Base-by-base conservation (phyloP, 2,797 vertebrate genomes). In the Gymnoscopelus microlampas region DNA sequence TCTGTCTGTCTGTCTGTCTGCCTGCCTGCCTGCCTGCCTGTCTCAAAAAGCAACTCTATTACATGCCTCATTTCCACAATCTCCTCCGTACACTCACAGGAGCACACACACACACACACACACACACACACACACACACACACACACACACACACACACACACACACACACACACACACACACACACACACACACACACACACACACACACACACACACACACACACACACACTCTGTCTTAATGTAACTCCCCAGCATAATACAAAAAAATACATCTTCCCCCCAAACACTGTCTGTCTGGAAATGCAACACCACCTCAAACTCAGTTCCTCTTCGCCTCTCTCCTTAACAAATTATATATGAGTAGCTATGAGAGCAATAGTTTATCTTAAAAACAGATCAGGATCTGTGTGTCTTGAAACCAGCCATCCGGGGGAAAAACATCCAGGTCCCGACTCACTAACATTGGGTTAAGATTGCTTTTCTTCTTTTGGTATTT, bases 21-120 rank as follows among this genome's bases (percentile, higher is more conserved):
- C n/a, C 19, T 19, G 19, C 1, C 19, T 19, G 19, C 1, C 19
- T 19, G 19, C 19, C 60, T 19, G 3, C 0, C 24, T 48, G 63
- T 58, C 70, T 55, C n/a, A 62, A 54, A 14, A 8, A 10, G 29
- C 67, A 68, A 68, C 61, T 70, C 13, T 49, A 14, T 60, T 44
- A 5, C 39, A 60, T 60, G 61, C 50, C 24, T 76, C 53, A 51
- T 12, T 55, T 54, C 32, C 50, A 64, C 60, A 56, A 71, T 59
- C 48, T 53, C 29, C 3, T 55, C 19, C 57, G 54, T 39, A 44
- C 48, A 44, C 15, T 29, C 53, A 8, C 10, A 48, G 12, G 71
- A 65, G 24, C 65, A 32, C 8, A 50, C 50, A 29, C 24, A 14
- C 3, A 19, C 19, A 19, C 19, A 19, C 19, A 19, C 24, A 14